Percentiles rank a stretch among this genome's conserved stretches.
Evolutionary conservation across 2,113 vertebrate genomes (phyloP).

Genomic region (Coryphaenoides rupestris): DNA sequence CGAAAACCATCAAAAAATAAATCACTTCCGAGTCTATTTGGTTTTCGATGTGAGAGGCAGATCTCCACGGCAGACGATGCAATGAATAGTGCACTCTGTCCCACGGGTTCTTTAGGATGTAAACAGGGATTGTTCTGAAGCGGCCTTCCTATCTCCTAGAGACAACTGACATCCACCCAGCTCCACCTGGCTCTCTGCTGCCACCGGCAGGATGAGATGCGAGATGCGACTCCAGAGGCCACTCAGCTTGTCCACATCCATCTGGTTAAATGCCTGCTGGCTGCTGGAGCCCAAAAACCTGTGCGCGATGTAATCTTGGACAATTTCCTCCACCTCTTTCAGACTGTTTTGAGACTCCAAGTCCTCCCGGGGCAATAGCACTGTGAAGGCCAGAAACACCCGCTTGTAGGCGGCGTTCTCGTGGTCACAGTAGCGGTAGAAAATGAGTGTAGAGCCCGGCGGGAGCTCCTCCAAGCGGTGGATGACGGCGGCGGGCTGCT

Average conservation of each 20-base stretch:
- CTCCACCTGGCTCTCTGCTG: slow-evolving; percentile 53
- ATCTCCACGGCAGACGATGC: background rate
- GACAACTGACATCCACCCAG: slow-evolving; percentile 43
- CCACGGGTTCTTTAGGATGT: background rate
- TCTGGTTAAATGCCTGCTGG: slow-evolving; percentile 41
- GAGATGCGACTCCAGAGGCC: slow-evolving; percentile 78
- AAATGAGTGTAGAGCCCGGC: slow-evolving; percentile 85
- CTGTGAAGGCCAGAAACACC: slow-evolving; percentile 83
- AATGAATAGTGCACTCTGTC: background rate
- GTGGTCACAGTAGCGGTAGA: slow-evolving; percentile 96
- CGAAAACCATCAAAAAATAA: background rate
- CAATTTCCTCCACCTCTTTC: slow-evolving; percentile 80
- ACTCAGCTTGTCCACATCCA: slow-evolving; percentile 68
- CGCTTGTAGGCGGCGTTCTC: slow-evolving; percentile 85
- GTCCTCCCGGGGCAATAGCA: slow-evolving; percentile 75
- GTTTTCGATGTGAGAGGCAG: background rate
- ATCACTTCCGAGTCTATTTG: background rate
- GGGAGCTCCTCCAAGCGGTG: slow-evolving; percentile 87
- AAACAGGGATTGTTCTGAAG: background rate
- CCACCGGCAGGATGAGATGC: slow-evolving; percentile 71
- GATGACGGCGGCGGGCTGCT: slow-evolving; percentile 75
- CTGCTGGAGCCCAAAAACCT: slow-evolving; percentile 46
- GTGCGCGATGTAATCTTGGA: slow-evolving; percentile 78
- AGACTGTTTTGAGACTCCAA: slow-evolving; percentile 46
- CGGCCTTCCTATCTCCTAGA: background rate